Evolutionary conservation across 2,888 invertebrate species (phyloP), one percentile per base, ranked within the genome.

Genomic region (Orthosia incerta): DNA sequence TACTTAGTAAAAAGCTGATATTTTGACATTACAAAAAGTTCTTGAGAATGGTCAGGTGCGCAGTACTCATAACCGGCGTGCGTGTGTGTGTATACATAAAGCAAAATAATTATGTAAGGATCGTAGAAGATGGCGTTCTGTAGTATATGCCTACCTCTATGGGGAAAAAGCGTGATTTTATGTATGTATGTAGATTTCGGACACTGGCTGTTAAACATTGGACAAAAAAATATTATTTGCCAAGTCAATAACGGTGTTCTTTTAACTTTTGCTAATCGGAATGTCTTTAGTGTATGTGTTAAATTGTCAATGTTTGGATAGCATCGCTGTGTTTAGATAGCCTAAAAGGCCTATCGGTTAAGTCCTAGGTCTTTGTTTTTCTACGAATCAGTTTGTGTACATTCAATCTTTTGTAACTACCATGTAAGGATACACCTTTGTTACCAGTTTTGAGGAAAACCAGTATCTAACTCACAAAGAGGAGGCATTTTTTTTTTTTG

Each of bases 141-240:
- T 39, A 39, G 7, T 39, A 9, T 39, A 7, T 39, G 31, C 31
- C 31, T 31, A 31, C 31, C 1, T 7, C 31, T 2, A 31, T 7
- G 31, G 7, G 31, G 7, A 31, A 2, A 31, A 31, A 7, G 31
- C 31, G 31, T 31, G 31, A 31, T 5, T 31, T 31, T 31, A 31
- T 7, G 26, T 26, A 31, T 31, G 39, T 39, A 39, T 39, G 9
- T 39, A 39, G 9, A 39, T 39, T 39, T 39, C 9, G 39, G 39
- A 39, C 1, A 39, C 15, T 31, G n/a, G 39, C 39, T 9, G n/a
- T 39, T 39, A 39, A 60, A 39, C 9, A 60, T 11, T n/a, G 15
- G 7, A n/a, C 13, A 26, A 18, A 39, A 45, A 66, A 64, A 46
- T 23, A 20, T 61, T 65, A 77, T 80, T 71, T 72, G 64, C 39